These are phyloP conservation scores for Phorcus lineatus DNA, from an alignment of 2,888 invertebrate species.

Conservation along the genomic window DNA sequence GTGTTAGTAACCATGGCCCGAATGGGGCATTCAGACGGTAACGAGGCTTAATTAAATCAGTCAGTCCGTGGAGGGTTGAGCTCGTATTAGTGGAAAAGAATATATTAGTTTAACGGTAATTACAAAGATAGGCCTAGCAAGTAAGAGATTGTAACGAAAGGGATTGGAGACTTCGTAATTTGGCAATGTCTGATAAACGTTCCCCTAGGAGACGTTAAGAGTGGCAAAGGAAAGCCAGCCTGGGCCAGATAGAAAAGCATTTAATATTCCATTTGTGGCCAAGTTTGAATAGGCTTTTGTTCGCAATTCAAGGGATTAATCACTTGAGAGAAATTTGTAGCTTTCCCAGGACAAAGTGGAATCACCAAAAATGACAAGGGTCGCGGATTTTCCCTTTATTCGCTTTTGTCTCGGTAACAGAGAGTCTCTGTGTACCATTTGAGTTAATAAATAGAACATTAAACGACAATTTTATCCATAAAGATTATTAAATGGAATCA, in stretches of 20 bases:
- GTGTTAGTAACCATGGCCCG: neutral
- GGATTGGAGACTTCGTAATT: slow-evolving; percentile 26
- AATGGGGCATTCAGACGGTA: neutral
- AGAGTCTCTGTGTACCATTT: neutral
- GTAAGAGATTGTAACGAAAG: slow-evolving; percentile 25
- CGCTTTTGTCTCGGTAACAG: neutral
- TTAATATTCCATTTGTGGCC: slow-evolving; percentile 26
- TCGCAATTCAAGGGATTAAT: slow-evolving; percentile 16
- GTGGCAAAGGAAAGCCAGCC: neutral
- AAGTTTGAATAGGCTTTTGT: slow-evolving; percentile 15
- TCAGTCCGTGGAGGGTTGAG: slow-evolving; percentile 27
- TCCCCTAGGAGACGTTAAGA: slow-evolving; percentile 19
- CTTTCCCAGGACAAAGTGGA: slow-evolving; percentile 10
- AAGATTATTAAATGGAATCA: too few species aligned
- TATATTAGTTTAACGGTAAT: slow-evolving; percentile 41
- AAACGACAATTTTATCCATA: too few species aligned
- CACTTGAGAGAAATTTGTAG: slow-evolving; percentile 20
- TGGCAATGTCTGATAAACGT: slow-evolving; percentile 22
- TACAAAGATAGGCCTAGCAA: slow-evolving; percentile 16
- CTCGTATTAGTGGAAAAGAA: slow-evolving; percentile 31
- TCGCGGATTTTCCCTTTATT: neutral
- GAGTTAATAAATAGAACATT: neutral
- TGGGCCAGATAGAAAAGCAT: slow-evolving; percentile 23
- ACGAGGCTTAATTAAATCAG: slow-evolving; percentile 32
- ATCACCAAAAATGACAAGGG: neutral